These are phyloP conservation scores for Mesaphorura yosii DNA, from an alignment of 1,140 invertebrate genomes.

Conservation along the genomic window DNA sequence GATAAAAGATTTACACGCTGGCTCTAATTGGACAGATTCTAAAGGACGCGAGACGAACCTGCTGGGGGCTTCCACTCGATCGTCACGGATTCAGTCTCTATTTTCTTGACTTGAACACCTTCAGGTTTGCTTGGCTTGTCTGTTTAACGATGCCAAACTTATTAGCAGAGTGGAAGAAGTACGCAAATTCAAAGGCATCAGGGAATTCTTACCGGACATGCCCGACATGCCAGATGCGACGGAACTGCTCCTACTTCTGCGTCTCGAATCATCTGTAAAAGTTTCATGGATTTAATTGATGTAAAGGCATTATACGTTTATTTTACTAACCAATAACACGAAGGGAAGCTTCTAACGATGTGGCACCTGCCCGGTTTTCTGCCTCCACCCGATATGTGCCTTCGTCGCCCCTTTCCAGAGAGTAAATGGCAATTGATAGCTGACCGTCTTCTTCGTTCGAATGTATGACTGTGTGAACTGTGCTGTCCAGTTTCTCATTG, in stretches of 20 bases:
- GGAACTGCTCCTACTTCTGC: too few relatives aligned
- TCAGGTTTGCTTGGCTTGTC: constrained; percentile 74
- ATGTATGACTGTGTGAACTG: constrained; percentile 41
- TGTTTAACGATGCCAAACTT: too few relatives aligned
- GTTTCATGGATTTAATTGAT: too few relatives aligned
- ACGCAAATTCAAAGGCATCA: too few relatives aligned
- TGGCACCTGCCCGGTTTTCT: constrained; percentile 55
- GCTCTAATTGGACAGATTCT: too few relatives aligned
- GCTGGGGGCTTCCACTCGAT: constrained; percentile 75
- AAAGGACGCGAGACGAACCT: too few relatives aligned
- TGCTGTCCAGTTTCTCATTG: constrained; percentile 40
- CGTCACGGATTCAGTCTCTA: constrained; percentile 56
- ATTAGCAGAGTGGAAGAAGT: too few relatives aligned
- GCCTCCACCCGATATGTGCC: constrained; percentile 45
- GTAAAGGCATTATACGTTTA: too few relatives aligned
- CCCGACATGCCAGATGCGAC: too few relatives aligned
- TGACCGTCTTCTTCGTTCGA: constrained; percentile 46
- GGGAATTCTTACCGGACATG: too few relatives aligned
- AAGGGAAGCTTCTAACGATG: constrained; percentile 56
- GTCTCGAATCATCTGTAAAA: too few relatives aligned
- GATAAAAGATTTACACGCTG: too few relatives aligned
- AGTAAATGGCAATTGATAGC: constrained; percentile 50
- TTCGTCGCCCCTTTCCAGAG: constrained; percentile 47
- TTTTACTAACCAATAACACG: constrained; percentile 58
- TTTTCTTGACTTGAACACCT: constrained; percentile 57